Percentiles rank a stretch among this genome's conserved stretches.
These are phyloP conservation scores for Cettia cetti DNA, from an alignment of 2,113 vertebrate species.

Conservation along the genomic window DNA sequence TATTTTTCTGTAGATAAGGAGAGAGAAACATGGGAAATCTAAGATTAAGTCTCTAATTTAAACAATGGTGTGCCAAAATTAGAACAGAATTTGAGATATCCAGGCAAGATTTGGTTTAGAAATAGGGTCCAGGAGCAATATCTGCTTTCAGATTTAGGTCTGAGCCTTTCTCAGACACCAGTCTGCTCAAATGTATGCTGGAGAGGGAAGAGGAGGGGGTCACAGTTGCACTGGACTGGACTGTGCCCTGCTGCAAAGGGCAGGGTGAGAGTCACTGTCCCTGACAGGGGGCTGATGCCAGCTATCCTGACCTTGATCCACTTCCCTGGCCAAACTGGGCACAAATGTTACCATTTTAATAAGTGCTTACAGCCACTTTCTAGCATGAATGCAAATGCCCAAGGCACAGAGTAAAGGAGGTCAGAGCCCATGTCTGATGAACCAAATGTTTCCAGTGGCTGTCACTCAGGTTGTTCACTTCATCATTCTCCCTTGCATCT, in stretches of 20 bases:
- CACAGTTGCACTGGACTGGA: rapidly evolving
- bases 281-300: neutral
- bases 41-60: conserved; percentile 15
- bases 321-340: neutral
- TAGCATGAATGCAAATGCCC: neutral
- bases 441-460: neutral
- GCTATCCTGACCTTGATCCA: neutral
- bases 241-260: neutral
- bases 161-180: neutral
- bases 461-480: neutral
- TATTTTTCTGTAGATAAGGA: conserved; percentile 1
- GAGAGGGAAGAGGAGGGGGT: neutral
- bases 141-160: neutral
- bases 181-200: neutral
- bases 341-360: neutral
- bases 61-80: neutral
- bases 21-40: conserved; percentile 4
- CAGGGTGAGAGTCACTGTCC: neutral
- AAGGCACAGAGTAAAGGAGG: neutral
- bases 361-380: neutral
- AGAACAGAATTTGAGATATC: neutral
- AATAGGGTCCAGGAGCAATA: neutral
- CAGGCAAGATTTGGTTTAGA: neutral
- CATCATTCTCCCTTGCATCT: neutral
- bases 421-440: neutral